Evolutionary conservation across 2,888 invertebrate genomes (phyloP).

Genomic region (Mythimna lalbum): DNA sequence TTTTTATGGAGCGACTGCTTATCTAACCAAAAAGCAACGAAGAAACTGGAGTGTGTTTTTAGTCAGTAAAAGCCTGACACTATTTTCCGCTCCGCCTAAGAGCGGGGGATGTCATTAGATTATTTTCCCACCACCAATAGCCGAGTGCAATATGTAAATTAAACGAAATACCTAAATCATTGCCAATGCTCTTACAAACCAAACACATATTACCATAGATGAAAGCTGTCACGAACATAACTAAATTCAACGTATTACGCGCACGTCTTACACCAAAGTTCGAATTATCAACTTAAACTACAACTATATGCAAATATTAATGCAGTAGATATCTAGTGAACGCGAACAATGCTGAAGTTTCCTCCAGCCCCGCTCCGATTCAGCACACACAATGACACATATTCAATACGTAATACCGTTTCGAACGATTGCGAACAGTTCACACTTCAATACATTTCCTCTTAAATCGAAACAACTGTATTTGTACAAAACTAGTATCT

Average conservation of each 20-base stretch:
- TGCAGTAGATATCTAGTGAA: conserved; percentile 30
- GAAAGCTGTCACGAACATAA: background rate
- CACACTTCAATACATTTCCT: conserved; percentile 15
- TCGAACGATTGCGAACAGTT: conserved; percentile 13
- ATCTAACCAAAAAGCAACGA: no score
- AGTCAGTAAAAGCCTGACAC: no score
- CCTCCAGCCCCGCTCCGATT: conserved; percentile 11
- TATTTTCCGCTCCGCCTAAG: no score
- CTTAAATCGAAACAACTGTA: conserved; percentile 8
- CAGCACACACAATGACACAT: conserved; percentile 29
- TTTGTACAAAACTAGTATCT: no score
- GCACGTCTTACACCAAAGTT: conserved; percentile 20
- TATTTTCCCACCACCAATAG: no score
- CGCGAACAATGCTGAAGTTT: conserved; percentile 30
- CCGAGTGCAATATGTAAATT: no score
- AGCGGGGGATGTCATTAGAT: no score
- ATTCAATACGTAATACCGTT: conserved; percentile 34
- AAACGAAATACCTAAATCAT: background rate
- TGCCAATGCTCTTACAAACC: background rate
- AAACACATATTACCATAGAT: background rate
- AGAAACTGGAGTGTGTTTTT: no score
- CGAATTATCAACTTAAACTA: conserved; percentile 32
- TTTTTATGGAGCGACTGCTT: no score
- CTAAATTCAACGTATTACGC: conserved; percentile 5
- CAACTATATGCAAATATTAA: conserved; percentile 47